Base-by-base conservation (phyloP, 2,797 vertebrate genomes). In the Menidia menidia region DNA sequence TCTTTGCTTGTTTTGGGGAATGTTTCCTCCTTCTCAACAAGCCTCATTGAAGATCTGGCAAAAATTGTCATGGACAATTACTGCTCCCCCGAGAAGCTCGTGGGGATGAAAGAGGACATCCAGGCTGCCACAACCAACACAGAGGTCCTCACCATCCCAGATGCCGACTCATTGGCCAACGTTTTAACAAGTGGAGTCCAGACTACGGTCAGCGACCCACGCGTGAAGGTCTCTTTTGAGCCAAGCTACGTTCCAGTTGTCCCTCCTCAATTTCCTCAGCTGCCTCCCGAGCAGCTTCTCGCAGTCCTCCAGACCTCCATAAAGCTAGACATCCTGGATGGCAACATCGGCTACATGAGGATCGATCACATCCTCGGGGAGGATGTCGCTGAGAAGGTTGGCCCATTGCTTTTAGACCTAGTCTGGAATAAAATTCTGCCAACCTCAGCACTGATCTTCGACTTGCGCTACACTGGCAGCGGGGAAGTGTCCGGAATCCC, bases 31-130 rank as follows among this genome's bases (percentile, higher is more conserved):
- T 96, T 97, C 84, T 79, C 96, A 8, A 92, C 96, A 0, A 87
- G 85, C 45, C 83, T 98, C 76, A 94, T 99, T 16, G 62, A 94
- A 63, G 95, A 98, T 65, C 95, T 98, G 93, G 96, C 95, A 68
- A 95, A 95, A 89, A 86, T 98, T 11, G 92, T 99, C 69, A 82
- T 96, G 91, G 94, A 97, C 75, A 98, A 97, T 87, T 99, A 99
- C 82, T 98, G 96, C 92, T 96, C 96, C 56, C 97, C 97, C 3
- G 96, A 98, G 92, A 97, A 95, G 83, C 91, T 99, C 47, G 53
- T 88, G 11, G 97, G 96, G 50, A 95, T 98, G 95, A 93, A 96
- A 85, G 95, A 96, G 73, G 96, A 95, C 19, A 97, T 97, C 14
- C 91, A 94, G 42, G 91, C 94, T 56, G 95, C 95, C 48, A 87